Conservation (phyloP, 1,140 invertebrate species). For the Caenorhabditis remanei region DNA sequence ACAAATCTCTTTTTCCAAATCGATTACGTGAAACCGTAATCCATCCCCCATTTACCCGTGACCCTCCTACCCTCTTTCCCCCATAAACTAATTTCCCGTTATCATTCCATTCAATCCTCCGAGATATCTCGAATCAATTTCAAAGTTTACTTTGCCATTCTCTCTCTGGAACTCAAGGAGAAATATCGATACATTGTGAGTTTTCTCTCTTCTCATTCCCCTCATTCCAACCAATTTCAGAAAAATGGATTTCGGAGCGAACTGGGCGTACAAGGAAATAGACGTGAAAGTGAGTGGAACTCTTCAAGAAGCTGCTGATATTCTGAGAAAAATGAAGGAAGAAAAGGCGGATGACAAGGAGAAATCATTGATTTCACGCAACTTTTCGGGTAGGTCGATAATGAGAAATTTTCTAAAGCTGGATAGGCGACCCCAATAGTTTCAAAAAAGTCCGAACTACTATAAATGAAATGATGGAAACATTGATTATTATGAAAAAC, state of each 20-base stretch:
- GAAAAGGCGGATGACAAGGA: neutral
- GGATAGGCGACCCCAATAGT: too few relatives aligned
- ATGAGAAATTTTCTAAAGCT: too few relatives aligned
- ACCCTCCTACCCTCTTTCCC: too few relatives aligned
- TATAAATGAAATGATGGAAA: too few relatives aligned
- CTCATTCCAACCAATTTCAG: neutral
- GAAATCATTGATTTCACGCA: neutral
- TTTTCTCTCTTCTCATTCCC: neutral
- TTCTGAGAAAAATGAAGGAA: neutral
- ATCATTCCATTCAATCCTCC: too few relatives aligned
- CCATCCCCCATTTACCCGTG: too few relatives aligned
- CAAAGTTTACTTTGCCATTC: neutral
- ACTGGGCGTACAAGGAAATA: neutral
- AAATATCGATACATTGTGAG: slow-evolving; percentile 47
- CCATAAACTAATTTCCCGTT: too few relatives aligned
- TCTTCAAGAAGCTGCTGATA: slow-evolving; percentile 21
- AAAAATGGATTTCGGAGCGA: slow-evolving; percentile 43
- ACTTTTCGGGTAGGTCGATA: neutral
- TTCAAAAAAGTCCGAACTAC: too few relatives aligned
- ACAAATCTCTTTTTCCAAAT: too few relatives aligned
- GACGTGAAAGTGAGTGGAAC: slow-evolving; percentile 7
- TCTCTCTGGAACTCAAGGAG: neutral
- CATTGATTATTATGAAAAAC: too few relatives aligned
- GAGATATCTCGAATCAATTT: too few relatives aligned
- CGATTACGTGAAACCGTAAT: too few relatives aligned